Evolutionary conservation across 2,113 vertebrate species (phyloP), one percentile per base, ranked within the genome.

Genomic region (Addax nasomaculatus): DNA sequence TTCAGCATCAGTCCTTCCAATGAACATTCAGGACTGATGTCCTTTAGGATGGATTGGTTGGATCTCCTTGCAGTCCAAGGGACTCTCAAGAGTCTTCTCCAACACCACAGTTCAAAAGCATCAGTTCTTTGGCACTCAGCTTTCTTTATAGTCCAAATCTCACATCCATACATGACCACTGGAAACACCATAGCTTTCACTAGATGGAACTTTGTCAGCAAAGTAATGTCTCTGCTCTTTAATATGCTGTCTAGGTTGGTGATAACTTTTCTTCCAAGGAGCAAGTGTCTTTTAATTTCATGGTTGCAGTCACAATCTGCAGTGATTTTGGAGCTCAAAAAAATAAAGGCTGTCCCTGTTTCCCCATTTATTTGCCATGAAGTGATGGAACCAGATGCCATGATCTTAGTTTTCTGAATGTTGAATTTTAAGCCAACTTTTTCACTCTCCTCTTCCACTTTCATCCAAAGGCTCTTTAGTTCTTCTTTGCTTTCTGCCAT

Each of bases 151-250:
- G 64, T 36, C 64, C 33, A 67, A 21, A 17, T 36, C 64, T 67
- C 4, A 67, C 33, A 11, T 67, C 64, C 17, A 36, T 21, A 36
- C 17, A 36, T 67, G 33, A 36, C 64, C 3, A 67, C 64, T 67
- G 64, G 33, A 67, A 67, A 67, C 8, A 67, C 33, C 33, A 67
- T 36, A 67, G 64, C 64, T 21, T 67, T 67, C 17, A 67, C 17
- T 19, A 67, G 33, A 36, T 36, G n/a, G 17, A 5, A 10, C 17
- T 67, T 36, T 67, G 64, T 19, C 1, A 0, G 17, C 64, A 36
- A 36, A 67, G 64, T 36, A 67, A 67, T 36, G 4, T 36, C n/a
- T 36, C n/a, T 36, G 4, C 64, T 67, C 17, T 36, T 67, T 10
- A 67, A 67, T 36, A 67, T 36, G 64, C 33, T 36, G 8, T 21